Base-by-base conservation (phyloP, 2,888 invertebrate species). In the Cactoblastis cactorum region DNA sequence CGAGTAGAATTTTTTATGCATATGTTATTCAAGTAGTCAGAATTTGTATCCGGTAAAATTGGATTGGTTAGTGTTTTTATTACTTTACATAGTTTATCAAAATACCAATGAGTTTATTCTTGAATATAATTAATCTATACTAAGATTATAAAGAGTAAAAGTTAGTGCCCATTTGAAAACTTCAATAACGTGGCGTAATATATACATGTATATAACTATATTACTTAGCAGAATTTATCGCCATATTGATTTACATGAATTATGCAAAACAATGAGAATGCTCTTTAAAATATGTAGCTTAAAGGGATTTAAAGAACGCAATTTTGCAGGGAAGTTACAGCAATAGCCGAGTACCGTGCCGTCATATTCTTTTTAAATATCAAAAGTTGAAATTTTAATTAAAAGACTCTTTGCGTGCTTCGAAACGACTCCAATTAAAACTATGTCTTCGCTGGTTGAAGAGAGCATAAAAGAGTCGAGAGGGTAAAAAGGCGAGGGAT, bases 341-440 rank as follows among this genome's bases (percentile, higher is more conserved):
- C 62, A 62, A 66, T 65, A 65, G 67, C 63, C 56, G 66, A 61
- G 68, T 67, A 61, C 61, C 57, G 51, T 59, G 62, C 65, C 69
- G 66, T 73, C 69, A 72, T 71, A 70, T 65, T 74, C 69, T 77
- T 74, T 74, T 77, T 65, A 73, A 76, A 79, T 77, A 79, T 78
- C 71, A 80, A 76, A 77, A 79, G 78, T 79, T 81, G 70, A 76
- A 77, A 74, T 79, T 82, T 83, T 83, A 81, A 83, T 83, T 83
- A 81, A 80, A 83, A 79, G 76, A 74, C 74, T 74, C 78, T 80
- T 80, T 77, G 79, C 79, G 76, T 78, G 67, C 69, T 69, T 69
- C 70, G 71, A 71, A 83, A 79, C 78, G 80, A 78, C 74, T 83
- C 79, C 84, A 85, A 85, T 85, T 86, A 85, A 84, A 85, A 84